phyloP scores from a whole-genome alignment of 1,140 invertebrate species.

The Panagrolaimus sp. region DNA sequence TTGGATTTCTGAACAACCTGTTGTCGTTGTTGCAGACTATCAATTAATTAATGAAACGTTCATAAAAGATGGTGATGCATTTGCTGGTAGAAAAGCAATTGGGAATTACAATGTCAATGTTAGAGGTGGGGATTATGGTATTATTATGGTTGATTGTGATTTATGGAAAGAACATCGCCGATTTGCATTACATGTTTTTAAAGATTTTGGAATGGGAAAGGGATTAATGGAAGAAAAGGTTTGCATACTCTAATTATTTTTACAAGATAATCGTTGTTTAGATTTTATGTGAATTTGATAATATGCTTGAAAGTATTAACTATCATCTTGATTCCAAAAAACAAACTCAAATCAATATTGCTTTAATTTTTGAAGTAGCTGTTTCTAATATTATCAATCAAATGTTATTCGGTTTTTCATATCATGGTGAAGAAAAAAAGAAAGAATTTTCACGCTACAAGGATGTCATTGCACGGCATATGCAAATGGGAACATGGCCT shows the following conservation, averaged over 20 bases:
- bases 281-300: not conserved
- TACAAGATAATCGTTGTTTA: not conserved
- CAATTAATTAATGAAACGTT: not conserved
- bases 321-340: not conserved
- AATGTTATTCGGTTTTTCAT: not conserved
- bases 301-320: not conserved
- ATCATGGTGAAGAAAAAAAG: not conserved
- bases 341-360: not conserved
- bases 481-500: not conserved
- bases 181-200: constrained; percentile 4
- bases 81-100: not conserved
- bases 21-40: not conserved
- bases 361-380: not conserved
- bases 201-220: not conserved
- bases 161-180: not conserved
- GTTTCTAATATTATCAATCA: not conserved
- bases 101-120: not conserved
- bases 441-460: not conserved
- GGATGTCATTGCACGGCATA: not conserved
- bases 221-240: constrained; percentile 7
- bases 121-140: not conserved
- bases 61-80: not conserved
- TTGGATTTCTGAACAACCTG: not conserved
- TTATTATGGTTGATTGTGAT: not conserved
- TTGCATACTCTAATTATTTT: not conserved